These are phyloP conservation scores for Allacma fusca DNA, from an alignment of 2,888 invertebrate species.

Conservation along the genomic window DNA sequence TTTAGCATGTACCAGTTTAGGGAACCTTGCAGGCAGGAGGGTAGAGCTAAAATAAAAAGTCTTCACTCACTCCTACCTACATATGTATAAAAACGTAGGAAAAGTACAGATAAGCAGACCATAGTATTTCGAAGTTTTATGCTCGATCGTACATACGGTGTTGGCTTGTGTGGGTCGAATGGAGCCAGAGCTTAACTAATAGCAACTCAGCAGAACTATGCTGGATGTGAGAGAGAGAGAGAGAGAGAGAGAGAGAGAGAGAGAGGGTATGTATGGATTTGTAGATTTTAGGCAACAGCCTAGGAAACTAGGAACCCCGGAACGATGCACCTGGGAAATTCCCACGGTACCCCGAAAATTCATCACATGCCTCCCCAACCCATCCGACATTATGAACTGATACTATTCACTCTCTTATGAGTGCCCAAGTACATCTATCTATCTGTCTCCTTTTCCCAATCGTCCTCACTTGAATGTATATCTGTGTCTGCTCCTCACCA, in stretches of 20 bases:
- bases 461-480: neutral
- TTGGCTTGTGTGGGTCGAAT: slow-evolving; percentile 33
- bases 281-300: slow-evolving; percentile 41
- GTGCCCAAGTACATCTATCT: slow-evolving; percentile 41
- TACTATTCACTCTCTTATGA: slow-evolving; percentile 46
- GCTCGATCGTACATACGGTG: slow-evolving; percentile 22
- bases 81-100: neutral
- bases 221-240: neutral
- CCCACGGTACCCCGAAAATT: slow-evolving; percentile 60
- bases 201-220: neutral
- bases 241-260: slow-evolving; percentile 16
- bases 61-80: too few relatives aligned
- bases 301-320: slow-evolving; percentile 50
- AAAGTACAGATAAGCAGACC: neutral
- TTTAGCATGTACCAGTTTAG: neutral
- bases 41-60: neutral
- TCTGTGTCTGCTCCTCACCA: neutral
- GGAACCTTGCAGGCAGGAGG: neutral
- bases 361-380: slow-evolving; percentile 57
- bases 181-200: slow-evolving; percentile 18
- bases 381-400: slow-evolving; percentile 46
- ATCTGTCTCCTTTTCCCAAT: slow-evolving; percentile 36
- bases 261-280: slow-evolving; percentile 20
- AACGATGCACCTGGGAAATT: slow-evolving; percentile 57
- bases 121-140: neutral